These are phyloP conservation scores for Zygothrica quintamaculata DNA, from an alignment of 2,888 invertebrate species.

Conservation along the genomic window DNA sequence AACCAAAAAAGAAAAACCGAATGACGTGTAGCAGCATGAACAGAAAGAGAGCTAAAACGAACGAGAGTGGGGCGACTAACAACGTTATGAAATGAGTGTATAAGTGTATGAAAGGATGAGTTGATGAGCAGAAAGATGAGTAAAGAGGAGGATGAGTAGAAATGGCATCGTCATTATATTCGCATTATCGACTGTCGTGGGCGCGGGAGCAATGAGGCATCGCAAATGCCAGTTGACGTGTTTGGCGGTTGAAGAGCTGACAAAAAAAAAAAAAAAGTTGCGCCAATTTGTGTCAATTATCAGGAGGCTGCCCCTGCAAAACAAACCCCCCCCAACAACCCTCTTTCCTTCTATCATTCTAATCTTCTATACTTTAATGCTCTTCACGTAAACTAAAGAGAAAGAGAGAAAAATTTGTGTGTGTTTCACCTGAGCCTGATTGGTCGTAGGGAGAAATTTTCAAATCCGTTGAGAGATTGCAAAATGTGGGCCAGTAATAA, in stretches of 20 bases:
- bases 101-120: too few species aligned
- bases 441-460: constrained; percentile 26
- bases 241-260: constrained; percentile 69
- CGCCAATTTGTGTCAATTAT: constrained; percentile 79
- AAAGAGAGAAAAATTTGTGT: too few species aligned
- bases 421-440: constrained; percentile 34
- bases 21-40: too few species aligned
- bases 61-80: too few species aligned
- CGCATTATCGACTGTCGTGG: constrained; percentile 68
- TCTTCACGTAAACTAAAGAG: constrained; percentile 4
- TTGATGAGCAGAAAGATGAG: neutral
- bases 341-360: neutral
- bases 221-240: constrained; percentile 78
- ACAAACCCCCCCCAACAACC: neutral
- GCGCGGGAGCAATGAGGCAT: constrained; percentile 64
- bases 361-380: neutral
- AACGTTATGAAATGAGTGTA: too few species aligned
- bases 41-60: too few species aligned
- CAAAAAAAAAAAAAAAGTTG: constrained; percentile 78
- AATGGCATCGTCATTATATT: constrained; percentile 67
- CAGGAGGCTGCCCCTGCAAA: constrained; percentile 58
- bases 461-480: constrained; percentile 46
- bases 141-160: neutral
- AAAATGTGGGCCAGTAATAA: constrained; percentile 44
- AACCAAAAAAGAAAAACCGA: too few species aligned